A percentile compares a stretch with the other conserved stretches of the same genome.
Conservation (phyloP, 2,113 vertebrate genomes). For the Prochilodus magdalenae region DNA sequence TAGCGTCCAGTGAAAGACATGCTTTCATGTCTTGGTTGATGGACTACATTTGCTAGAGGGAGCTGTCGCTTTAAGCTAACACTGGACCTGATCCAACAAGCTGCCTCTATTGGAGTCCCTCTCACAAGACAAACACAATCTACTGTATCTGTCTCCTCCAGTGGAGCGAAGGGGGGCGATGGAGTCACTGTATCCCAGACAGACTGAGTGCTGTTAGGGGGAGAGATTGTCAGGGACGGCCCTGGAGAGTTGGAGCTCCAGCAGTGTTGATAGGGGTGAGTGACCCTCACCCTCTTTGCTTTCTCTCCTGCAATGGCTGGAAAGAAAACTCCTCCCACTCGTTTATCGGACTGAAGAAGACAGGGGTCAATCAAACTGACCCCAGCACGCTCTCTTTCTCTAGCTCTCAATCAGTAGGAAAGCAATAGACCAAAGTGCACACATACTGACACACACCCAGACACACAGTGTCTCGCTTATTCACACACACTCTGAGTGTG, state of each 20-base stretch:
- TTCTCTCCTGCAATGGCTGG: slow-evolving; percentile 47
- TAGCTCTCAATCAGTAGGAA: slow-evolving; percentile 48
- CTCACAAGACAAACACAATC: neutral
- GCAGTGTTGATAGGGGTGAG: slow-evolving; percentile 67
- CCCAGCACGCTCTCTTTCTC: slow-evolving; percentile 1
- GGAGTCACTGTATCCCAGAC: neutral
- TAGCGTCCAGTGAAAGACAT: too few relatives aligned
- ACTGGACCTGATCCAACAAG: neutral
- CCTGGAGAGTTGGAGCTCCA: slow-evolving; percentile 36
- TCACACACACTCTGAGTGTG: neutral
- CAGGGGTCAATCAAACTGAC: slow-evolving; percentile 57
- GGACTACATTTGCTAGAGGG: neutral
- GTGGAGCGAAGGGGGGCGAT: too few relatives aligned
- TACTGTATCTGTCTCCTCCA: neutral
- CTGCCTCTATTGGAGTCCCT: neutral
- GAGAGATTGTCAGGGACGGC: neutral
- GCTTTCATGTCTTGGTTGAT: neutral
- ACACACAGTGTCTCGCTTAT: neutral
- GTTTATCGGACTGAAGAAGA: slow-evolving; percentile 47
- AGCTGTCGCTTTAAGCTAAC: neutral
- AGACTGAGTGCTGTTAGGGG: slow-evolving; percentile 14
- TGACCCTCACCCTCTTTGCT: slow-evolving; percentile 59
- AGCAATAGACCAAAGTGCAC: slow-evolving; percentile 3
- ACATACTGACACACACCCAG: neutral
- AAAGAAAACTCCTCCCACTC: slow-evolving; percentile 48